Evolutionary conservation across 2,797 vertebrate genomes (phyloP).

Genomic region (Aulostomus chinensis): DNA sequence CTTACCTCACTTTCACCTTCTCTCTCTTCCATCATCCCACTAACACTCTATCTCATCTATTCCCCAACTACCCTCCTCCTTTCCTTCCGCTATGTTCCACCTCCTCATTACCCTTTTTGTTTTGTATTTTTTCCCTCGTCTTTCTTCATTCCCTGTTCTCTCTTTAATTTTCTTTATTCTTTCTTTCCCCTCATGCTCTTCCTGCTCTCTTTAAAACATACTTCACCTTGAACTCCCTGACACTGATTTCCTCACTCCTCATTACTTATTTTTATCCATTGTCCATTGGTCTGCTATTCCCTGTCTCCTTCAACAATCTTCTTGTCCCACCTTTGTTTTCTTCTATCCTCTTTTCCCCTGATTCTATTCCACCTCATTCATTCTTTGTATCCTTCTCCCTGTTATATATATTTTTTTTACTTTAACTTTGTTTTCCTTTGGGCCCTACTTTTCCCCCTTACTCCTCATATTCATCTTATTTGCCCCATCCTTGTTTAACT

Average conservation of each 20-base stretch:
- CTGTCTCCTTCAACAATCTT: neutral
- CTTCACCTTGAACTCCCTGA: no score
- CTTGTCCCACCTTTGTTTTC: neutral
- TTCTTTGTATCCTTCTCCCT: neutral
- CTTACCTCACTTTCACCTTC: constrained; percentile 8
- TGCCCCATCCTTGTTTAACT: neutral
- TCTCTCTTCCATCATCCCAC: constrained; percentile 29
- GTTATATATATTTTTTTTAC: neutral
- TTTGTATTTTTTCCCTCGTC: no score
- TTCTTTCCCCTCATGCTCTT: neutral
- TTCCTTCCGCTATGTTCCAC: constrained; percentile 23
- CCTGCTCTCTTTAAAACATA: no score
- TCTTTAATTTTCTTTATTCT: neutral
- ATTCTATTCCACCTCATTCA: neutral
- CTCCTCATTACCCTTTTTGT: constrained; percentile 30
- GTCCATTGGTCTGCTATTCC: no score
- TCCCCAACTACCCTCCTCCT: neutral
- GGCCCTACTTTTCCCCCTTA: neutral
- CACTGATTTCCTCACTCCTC: no score
- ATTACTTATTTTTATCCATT: no score
- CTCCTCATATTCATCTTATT: neutral
- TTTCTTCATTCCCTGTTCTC: constrained; percentile 9
- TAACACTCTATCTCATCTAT: neutral
- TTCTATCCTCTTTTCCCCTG: neutral
- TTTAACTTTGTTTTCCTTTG: neutral